Conservation (phyloP, 2,888 invertebrate genomes). For the Eupithecia centaureata region DNA sequence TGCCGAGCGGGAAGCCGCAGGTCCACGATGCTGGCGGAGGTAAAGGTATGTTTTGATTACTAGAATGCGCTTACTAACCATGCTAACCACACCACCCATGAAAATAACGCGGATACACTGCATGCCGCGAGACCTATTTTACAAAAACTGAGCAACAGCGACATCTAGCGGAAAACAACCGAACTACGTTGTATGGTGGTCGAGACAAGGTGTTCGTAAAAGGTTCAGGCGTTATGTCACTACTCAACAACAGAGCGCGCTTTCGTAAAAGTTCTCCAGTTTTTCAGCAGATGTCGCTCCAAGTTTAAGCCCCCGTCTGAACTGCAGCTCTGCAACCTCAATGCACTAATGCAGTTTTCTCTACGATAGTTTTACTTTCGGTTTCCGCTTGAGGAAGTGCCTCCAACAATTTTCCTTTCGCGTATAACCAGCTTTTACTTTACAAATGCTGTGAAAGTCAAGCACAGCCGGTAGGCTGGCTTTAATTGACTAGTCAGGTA, state of each 20-base stretch:
- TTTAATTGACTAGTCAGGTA: not conserved
- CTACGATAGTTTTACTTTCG: slow-evolving; percentile 75
- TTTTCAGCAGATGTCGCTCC: slow-evolving; percentile 59
- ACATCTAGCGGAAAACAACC: slow-evolving; percentile 51
- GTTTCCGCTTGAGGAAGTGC: slow-evolving; percentile 81
- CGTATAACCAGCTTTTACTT: slow-evolving; percentile 74
- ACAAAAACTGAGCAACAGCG: slow-evolving; percentile 38
- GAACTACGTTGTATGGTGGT: slow-evolving; percentile 39
- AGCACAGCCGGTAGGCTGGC: slow-evolving; percentile 5
- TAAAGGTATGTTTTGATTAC: slow-evolving; percentile 76
- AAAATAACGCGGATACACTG: not conserved
- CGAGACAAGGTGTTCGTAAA: not conserved
- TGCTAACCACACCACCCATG: not conserved
- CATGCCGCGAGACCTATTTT: not conserved
- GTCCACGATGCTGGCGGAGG: slow-evolving; percentile 82
- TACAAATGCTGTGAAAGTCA: slow-evolving; percentile 61
- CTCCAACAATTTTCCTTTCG: slow-evolving; percentile 74
- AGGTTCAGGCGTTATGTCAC: not conserved
- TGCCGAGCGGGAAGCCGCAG: slow-evolving; percentile 81
- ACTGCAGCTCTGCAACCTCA: slow-evolving; percentile 21
- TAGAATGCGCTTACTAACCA: slow-evolving; percentile 30
- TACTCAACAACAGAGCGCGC: slow-evolving; percentile 57
- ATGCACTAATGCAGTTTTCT: slow-evolving; percentile 70
- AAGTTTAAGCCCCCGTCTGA: slow-evolving; percentile 10
- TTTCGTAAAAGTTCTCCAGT: slow-evolving; percentile 32